phyloP scores from a whole-genome alignment of 2,888 invertebrate genomes.

The Limenitis camilla region DNA sequence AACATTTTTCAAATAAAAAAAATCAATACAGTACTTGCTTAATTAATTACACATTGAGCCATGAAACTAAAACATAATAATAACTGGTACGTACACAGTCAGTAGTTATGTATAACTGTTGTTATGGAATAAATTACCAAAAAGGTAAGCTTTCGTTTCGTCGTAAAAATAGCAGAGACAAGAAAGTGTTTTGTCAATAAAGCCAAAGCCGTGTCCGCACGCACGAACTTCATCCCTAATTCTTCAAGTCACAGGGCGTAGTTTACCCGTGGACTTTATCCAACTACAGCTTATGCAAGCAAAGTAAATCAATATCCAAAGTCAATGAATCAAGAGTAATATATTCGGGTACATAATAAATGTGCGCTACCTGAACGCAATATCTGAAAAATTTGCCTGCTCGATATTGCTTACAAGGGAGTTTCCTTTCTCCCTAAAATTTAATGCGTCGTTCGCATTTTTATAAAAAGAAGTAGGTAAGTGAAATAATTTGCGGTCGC shows the following conservation, averaged over 20 bases:
- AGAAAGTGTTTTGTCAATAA: constrained; percentile 7
- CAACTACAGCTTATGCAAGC: constrained; percentile 70
- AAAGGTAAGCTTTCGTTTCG: background rate
- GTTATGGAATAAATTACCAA: no score
- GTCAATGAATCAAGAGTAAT: constrained; percentile 76
- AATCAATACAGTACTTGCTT: no score
- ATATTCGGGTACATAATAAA: constrained; percentile 76
- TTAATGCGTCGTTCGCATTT: constrained; percentile 75
- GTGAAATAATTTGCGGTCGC: constrained; percentile 73
- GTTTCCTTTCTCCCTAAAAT: constrained; percentile 75
- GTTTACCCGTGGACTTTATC: constrained; percentile 47
- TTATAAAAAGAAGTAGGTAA: constrained; percentile 74
- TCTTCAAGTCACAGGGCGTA: constrained; percentile 50
- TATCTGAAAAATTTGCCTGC: constrained; percentile 76
- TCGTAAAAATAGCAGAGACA: constrained; percentile 3
- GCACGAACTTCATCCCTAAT: constrained; percentile 43
- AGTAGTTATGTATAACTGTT: background rate
- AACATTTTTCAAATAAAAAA: no score
- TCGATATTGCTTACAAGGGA: constrained; percentile 75
- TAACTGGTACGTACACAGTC: background rate
- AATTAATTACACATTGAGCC: no score
- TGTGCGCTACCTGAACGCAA: constrained; percentile 75
- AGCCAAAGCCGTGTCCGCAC: constrained; percentile 28
- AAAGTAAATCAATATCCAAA: constrained; percentile 75
- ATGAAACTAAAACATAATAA: no score